A percentile compares a stretch with the other conserved stretches of the same genome.
Evolutionary conservation across 2,113 vertebrate genomes (phyloP).

Genomic region (Oncorhynchus kisutch): DNA sequence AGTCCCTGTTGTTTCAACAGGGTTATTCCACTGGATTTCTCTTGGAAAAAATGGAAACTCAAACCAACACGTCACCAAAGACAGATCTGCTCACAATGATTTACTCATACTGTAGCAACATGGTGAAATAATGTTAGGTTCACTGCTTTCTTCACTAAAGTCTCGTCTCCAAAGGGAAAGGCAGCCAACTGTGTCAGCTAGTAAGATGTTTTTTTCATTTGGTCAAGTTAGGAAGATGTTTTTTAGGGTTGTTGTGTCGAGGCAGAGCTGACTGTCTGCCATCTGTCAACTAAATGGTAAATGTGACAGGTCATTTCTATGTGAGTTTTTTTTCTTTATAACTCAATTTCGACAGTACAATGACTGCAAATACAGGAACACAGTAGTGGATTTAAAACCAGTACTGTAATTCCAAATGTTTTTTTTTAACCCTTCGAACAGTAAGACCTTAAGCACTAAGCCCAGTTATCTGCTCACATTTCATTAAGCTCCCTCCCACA

Average conservation of each 20-base stretch:
- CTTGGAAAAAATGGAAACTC: background rate
- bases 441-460: slow-evolving; percentile 51
- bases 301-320: background rate
- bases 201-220: background rate
- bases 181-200: background rate
- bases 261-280: background rate
- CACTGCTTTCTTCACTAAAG: background rate
- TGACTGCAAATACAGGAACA: background rate
- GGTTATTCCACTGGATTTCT: slow-evolving; percentile 9
- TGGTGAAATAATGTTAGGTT: background rate
- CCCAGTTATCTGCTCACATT: slow-evolving; percentile 52
- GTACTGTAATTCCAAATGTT: background rate
- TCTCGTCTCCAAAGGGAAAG: background rate
- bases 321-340: background rate
- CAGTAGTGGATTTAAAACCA: background rate
- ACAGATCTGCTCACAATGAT: background rate
- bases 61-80: background rate
- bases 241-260: background rate
- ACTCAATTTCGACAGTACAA: background rate
- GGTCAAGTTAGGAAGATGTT: background rate
- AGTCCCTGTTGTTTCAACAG: slow-evolving; percentile 13
- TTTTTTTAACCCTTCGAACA: background rate
- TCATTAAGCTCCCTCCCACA: slow-evolving; percentile 51
- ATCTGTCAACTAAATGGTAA: slow-evolving; percentile 24
- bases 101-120: background rate